Base-by-base conservation (phyloP, 2,113 vertebrate genomes). In the Atrichornis clamosus region DNA sequence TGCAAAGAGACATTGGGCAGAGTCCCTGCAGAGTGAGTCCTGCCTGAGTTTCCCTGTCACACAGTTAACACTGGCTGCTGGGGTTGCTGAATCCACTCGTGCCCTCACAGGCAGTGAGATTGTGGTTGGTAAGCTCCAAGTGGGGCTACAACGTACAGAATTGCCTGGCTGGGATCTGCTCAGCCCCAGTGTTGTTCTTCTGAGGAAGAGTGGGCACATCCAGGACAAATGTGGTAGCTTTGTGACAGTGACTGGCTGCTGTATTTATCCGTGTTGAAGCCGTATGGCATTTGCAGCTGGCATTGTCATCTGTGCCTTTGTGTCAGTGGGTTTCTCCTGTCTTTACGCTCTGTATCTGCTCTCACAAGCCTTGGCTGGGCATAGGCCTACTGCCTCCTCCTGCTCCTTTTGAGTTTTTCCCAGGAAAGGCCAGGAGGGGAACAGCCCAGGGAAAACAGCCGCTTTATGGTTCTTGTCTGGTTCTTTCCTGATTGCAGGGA, bases 41-140 rank as follows among this genome's bases (percentile, higher is more conserved):
- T 80, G 76, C 86, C 86, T 95, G 53, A 22, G 72, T 86, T 93
- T 95, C 72, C 68, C 28, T 46, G 10, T 39, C 8, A 26, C 53
- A 46, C 44, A 15, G 1, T 49, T 55, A 69, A 7, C 14, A 2
- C 41, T 33, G 53, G 5, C 5, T 4, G 11, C 35, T 2, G 4
- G 35, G 47, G 58, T 39, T 72, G 78, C 60, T 30, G 70, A 80
- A 49, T 59, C 50, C 21, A 2, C 28, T 46, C 0, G 0, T 53
- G 63, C 17, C 53, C 28, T 84, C 27, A 1, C 0, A 18, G 44
- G 12, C n/a, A 16, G 44, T 2, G 28, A 33, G 50, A 27, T 8
- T 16, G 3, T 0, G 1, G 33, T 74, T 2, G 0, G 41, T 1
- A 5, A 69, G 32, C 46, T 78, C 60, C 1, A 0, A 6, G 37